These are phyloP conservation scores for Hyalella azteca DNA, from an alignment of 2,888 invertebrate species.

Conservation along the genomic window DNA sequence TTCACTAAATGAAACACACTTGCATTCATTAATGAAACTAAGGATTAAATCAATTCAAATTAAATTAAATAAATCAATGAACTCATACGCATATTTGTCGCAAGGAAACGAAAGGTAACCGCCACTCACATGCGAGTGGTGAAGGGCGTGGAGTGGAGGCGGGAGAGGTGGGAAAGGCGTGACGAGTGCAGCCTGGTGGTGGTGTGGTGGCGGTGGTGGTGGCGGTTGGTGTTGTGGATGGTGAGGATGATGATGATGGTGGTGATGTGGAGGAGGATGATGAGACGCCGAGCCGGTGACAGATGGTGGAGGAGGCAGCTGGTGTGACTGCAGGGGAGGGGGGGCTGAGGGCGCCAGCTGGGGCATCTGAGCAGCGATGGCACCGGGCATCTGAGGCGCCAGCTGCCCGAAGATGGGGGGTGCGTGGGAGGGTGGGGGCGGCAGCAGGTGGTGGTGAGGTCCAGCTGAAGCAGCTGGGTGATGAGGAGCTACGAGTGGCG, in stretches of 20 bases:
- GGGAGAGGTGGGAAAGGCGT: slow-evolving; percentile 24
- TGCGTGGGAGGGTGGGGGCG: slow-evolving; percentile 43
- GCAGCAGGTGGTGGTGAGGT: slow-evolving; percentile 18
- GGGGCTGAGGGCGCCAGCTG: slow-evolving; percentile 27
- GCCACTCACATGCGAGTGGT: neutral
- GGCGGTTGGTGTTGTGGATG: neutral
- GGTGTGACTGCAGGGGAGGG: slow-evolving; percentile 26
- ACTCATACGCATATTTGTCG: neutral
- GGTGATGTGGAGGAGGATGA: slow-evolving; percentile 4
- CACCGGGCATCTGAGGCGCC: slow-evolving; percentile 3
- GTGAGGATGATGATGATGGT: slow-evolving; percentile 28
- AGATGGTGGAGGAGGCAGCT: slow-evolving; percentile 38
- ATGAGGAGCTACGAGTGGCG: slow-evolving; percentile 43
- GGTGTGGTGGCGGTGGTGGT: slow-evolving; percentile 19
- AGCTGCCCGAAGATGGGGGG: slow-evolving; percentile 36
- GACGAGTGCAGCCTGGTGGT: slow-evolving; percentile 28
- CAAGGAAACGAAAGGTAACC: neutral
- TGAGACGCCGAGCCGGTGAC: slow-evolving; percentile 18
- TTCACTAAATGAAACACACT: neutral
- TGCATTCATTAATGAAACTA: neutral
- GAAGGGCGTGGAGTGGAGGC: slow-evolving; percentile 21
- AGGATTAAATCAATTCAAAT: too few species aligned
- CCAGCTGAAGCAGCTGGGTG: slow-evolving; percentile 38
- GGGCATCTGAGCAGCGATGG: slow-evolving; percentile 20
- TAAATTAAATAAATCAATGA: neutral